Evolutionary conservation across 2,113 vertebrate genomes (phyloP).

Genomic region (Phylloscopus trochiloides): DNA sequence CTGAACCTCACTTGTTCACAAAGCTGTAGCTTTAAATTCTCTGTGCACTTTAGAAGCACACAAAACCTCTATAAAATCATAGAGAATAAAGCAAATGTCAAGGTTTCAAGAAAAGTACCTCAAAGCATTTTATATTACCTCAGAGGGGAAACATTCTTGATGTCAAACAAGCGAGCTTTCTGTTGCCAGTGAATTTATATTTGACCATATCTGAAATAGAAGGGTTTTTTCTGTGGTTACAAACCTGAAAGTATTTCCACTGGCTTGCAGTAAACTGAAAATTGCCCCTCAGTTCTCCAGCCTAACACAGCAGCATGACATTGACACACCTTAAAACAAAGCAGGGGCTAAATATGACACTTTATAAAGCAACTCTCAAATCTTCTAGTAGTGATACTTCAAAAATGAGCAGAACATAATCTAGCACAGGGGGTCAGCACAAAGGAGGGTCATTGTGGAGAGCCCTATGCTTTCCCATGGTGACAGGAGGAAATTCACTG

Average conservation of each 20-base stretch:
- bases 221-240: not conserved
- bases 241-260: constrained; percentile 17
- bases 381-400: not conserved
- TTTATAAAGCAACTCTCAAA: not conserved
- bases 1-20: not conserved
- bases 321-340: not conserved
- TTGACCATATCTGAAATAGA: constrained; percentile 27
- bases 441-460: not conserved
- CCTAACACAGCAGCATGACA: not conserved
- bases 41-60: not conserved
- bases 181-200: not conserved
- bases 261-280: not conserved
- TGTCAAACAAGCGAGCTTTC: not conserved
- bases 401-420: not conserved
- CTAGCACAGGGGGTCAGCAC: not conserved
- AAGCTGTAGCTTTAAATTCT: not conserved
- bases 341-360: not conserved
- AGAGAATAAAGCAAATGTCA: not conserved
- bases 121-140: not conserved
- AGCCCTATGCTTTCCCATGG: not conserved
- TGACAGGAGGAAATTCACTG: not conserved
- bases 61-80: not conserved
- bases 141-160: not conserved
- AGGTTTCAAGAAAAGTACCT: not conserved
- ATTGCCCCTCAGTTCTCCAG: not conserved